Conservation (phyloP, 2,888 invertebrate species). For the Drosophila testacea region DNA sequence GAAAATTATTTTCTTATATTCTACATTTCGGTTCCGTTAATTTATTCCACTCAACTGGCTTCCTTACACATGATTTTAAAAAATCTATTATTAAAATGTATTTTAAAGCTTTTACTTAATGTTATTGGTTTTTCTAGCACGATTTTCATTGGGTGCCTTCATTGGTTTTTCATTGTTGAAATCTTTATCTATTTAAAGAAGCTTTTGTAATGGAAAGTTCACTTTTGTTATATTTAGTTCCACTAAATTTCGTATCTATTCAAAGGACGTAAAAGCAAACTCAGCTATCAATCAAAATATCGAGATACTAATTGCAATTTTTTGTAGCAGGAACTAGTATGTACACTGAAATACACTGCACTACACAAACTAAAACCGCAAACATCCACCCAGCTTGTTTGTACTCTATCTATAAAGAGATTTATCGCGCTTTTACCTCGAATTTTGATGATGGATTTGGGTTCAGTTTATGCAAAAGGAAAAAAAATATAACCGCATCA, state of each 20-base stretch:
- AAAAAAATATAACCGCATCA: constrained; percentile 24
- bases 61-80: too few species aligned
- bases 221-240: not conserved
- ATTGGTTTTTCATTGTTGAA: not conserved
- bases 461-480: constrained; percentile 4
- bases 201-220: not conserved
- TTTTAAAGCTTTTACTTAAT: not conserved
- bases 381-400: not conserved
- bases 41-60: too few species aligned
- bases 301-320: constrained; percentile 60
- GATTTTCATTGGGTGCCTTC: not conserved
- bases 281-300: constrained; percentile 51
- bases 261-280: not conserved
- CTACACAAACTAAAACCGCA: not conserved
- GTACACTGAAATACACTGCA: constrained; percentile 22
- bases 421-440: constrained; percentile 13
- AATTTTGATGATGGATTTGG: constrained; percentile 17
- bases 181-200: not conserved
- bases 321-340: constrained; percentile 31
- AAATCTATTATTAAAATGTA: too few species aligned
- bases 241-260: not conserved
- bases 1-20: too few species aligned
- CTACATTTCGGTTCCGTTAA: too few species aligned
- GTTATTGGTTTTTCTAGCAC: too few species aligned
- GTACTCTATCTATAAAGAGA: not conserved